These are phyloP conservation scores for Gavialis gangeticus DNA, from an alignment of 2,113 vertebrate species.

Conservation along the genomic window DNA sequence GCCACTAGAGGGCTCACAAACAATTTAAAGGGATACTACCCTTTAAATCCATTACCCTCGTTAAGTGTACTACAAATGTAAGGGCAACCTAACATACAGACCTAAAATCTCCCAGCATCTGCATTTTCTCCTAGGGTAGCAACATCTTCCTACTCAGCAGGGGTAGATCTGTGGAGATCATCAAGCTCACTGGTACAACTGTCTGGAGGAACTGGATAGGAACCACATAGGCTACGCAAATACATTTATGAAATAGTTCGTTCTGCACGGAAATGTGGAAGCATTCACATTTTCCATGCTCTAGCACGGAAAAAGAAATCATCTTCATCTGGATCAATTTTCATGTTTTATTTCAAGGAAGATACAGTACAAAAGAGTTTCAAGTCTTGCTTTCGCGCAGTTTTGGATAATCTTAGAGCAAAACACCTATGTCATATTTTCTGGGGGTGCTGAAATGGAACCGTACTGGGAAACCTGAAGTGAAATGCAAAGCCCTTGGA, in stretches of 20 bases:
- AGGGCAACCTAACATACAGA: too few species aligned
- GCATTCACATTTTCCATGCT: rapidly evolving
- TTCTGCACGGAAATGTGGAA: not conserved
- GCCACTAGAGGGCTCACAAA: not conserved
- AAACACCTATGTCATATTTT: not conserved
- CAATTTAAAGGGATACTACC: rapidly evolving
- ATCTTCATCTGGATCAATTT: not conserved
- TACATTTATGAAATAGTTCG: not conserved
- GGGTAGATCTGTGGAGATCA: not conserved
- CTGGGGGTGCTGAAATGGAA: not conserved
- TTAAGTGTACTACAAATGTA: not conserved
- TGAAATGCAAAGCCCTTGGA: not conserved
- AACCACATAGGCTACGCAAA: not conserved
- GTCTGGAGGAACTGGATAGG: too few species aligned
- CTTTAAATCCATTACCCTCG: not conserved
- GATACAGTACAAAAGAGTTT: not conserved
- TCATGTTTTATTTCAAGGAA: not conserved
- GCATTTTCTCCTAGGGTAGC: not conserved
- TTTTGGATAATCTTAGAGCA: not conserved
- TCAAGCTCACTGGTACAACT: rapidly evolving
- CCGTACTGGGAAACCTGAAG: not conserved
- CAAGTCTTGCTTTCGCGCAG: not conserved
- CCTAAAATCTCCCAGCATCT: not conserved
- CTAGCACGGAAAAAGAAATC: rapidly evolving
- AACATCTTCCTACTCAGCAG: not conserved